Conservation (phyloP, 2,888 invertebrate genomes). For the Chymomyza fuscimana region DNA sequence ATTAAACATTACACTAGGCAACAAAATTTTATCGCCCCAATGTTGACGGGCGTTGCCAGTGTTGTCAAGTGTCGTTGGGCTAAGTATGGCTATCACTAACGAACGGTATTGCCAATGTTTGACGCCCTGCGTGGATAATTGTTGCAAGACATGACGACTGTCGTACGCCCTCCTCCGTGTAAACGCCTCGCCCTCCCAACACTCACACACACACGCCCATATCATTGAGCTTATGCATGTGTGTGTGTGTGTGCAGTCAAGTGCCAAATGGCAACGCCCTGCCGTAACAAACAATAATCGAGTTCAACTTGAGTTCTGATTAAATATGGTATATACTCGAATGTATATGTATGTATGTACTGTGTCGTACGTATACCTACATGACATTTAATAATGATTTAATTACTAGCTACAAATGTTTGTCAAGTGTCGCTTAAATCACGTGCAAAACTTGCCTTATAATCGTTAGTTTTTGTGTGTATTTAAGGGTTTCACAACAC, state of each 20-base stretch:
- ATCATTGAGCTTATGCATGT: slow-evolving; percentile 26
- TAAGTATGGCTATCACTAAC: neutral
- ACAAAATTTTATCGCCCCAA: slow-evolving; percentile 68
- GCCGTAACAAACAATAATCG: slow-evolving; percentile 2
- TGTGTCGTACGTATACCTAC: neutral
- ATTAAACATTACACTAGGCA: slow-evolving; percentile 64
- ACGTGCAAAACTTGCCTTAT: slow-evolving; percentile 9
- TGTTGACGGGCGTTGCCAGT: neutral
- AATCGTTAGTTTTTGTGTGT: neutral
- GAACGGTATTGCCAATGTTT: neutral
- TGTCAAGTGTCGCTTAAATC: slow-evolving; percentile 29
- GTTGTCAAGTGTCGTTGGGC: slow-evolving; percentile 14
- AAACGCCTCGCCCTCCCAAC: too few species aligned
- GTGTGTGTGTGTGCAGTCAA: neutral
- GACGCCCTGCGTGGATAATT: slow-evolving; percentile 45
- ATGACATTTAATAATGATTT: slow-evolving; percentile 55
- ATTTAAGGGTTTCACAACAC: neutral
- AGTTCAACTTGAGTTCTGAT: neutral
- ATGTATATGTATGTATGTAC: neutral
- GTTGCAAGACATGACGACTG: slow-evolving; percentile 35
- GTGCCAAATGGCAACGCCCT: neutral
- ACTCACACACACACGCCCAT: slow-evolving; percentile 33
- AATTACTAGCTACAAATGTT: slow-evolving; percentile 48
- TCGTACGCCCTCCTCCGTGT: neutral
- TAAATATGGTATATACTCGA: neutral